These are phyloP conservation scores for Cancer borealis DNA, from an alignment of 2,888 invertebrate species.

Conservation along the genomic window DNA sequence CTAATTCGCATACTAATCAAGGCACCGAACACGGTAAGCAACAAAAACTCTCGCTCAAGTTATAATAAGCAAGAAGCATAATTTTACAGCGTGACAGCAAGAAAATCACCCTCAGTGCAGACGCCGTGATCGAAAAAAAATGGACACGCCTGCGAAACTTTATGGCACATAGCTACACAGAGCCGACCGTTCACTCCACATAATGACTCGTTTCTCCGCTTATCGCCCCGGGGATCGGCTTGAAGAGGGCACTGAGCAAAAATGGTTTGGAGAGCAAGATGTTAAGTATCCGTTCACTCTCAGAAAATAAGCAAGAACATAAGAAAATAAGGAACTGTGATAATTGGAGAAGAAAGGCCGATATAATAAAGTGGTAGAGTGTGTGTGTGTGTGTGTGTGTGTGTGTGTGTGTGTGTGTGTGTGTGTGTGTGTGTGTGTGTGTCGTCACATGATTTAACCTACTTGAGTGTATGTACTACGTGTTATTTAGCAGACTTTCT, in stretches of 20 bases:
- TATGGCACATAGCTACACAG: neutral
- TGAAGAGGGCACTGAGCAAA: neutral
- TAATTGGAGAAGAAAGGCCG: neutral
- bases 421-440: constrained; percentile 54
- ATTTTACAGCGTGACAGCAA: neutral
- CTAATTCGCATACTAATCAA: neutral
- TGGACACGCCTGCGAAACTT: neutral
- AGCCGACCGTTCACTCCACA: neutral
- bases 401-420: constrained; percentile 14
- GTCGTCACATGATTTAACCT: neutral
- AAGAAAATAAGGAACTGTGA: neutral
- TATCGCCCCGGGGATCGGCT: neutral
- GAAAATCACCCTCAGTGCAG: neutral
- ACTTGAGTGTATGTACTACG: too few species aligned
- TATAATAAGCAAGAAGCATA: neutral
- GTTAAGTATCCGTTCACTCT: neutral
- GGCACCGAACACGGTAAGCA: neutral
- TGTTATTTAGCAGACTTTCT: too few species aligned
- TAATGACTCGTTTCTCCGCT: constrained; percentile 23
- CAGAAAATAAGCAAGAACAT: neutral
- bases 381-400: constrained; percentile 33
- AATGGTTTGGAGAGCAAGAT: neutral
- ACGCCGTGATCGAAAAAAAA: neutral
- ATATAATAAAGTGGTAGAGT: neutral
- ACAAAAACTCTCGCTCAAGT: neutral